phyloP scores from a whole-genome alignment of 1,140 invertebrate species.

The Eupeodes corollae region DNA sequence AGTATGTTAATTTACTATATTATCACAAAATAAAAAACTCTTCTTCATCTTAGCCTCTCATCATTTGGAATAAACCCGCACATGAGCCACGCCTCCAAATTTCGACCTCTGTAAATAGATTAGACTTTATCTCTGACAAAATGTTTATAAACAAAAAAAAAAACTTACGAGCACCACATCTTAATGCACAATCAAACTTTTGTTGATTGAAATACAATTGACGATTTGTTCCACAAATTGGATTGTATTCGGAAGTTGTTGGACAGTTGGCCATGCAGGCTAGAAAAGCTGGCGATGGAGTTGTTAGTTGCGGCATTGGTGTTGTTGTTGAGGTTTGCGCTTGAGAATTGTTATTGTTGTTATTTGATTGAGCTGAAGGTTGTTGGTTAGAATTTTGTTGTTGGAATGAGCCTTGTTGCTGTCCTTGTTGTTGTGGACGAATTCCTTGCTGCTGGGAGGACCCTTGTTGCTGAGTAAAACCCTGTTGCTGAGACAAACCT shows the following conservation, averaged over 20 bases:
- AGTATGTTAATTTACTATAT: too few species aligned
- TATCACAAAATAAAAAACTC: too few species aligned
- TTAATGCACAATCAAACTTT: constrained; percentile 44
- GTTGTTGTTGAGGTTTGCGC: constrained; percentile 13
- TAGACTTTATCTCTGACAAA: background rate
- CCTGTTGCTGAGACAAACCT: too few species aligned
- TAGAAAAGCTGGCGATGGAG: constrained; percentile 20
- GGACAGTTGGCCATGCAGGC: constrained; percentile 40
- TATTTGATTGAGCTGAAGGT: too few species aligned
- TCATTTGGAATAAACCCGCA: constrained; percentile 28
- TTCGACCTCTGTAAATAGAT: constrained; percentile 17
- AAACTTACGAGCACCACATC: constrained; percentile 45
- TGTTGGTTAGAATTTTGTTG: too few species aligned
- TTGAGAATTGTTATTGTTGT: constrained; percentile 25
- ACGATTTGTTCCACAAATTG: constrained; percentile 56
- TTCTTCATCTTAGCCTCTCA: constrained; percentile 16
- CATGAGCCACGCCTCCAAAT: constrained; percentile 29
- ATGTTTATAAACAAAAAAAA: background rate
- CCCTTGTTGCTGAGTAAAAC: too few species aligned
- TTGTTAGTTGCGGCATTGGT: constrained; percentile 17
- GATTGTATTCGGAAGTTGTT: constrained; percentile 50
- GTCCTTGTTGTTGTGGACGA: too few species aligned
- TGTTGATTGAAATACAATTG: constrained; percentile 50
- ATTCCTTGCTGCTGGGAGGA: too few species aligned
- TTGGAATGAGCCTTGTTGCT: too few species aligned